Evolutionary conservation across 2,797 vertebrate species (phyloP).

Genomic region (Triplophysa yarkandensis): DNA sequence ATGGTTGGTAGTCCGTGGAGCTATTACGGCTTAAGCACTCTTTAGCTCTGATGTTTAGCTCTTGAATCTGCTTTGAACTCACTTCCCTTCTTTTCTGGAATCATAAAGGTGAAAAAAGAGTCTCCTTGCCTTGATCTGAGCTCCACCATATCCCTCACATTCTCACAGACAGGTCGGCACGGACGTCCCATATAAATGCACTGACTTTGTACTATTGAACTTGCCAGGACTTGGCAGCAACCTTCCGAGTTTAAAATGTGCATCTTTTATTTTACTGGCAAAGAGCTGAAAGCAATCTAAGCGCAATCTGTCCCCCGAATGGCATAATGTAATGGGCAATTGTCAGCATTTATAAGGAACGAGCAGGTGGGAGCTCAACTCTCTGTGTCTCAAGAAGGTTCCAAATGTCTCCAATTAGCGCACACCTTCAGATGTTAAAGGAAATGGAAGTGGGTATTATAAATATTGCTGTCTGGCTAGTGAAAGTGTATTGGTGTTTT

Average conservation of each 20-base stretch:
- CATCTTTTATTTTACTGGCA: slow-evolving; percentile 42
- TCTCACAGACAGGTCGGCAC: neutral
- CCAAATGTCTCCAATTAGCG: slow-evolving; percentile 49
- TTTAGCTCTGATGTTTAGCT: slow-evolving; percentile 16
- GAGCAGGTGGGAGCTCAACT: slow-evolving; percentile 14
- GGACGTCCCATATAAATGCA: slow-evolving; percentile 13
- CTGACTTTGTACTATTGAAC: slow-evolving; percentile 44
- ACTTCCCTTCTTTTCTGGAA: neutral
- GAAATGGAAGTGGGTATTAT: slow-evolving; percentile 46
- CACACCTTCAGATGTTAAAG: slow-evolving; percentile 36
- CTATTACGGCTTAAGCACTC: neutral
- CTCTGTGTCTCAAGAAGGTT: slow-evolving; percentile 17
- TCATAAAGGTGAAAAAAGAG: slow-evolving; percentile 33
- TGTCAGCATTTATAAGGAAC: slow-evolving; percentile 47
- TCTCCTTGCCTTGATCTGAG: neutral
- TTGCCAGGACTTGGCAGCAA: slow-evolving; percentile 42
- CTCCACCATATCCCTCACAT: slow-evolving; percentile 12
- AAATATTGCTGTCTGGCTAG: slow-evolving; percentile 50
- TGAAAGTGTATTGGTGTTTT: slow-evolving; percentile 55
- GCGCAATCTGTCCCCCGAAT: slow-evolving; percentile 45
- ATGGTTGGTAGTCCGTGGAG: too few relatives aligned
- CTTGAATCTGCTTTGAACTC: slow-evolving; percentile 10
- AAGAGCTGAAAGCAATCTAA: slow-evolving; percentile 41
- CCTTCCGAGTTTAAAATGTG: slow-evolving; percentile 42
- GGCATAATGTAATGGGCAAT: slow-evolving; percentile 48